Base-by-base conservation (phyloP, 1,140 invertebrate species). In the Bursaphelenchus mucronatus region DNA sequence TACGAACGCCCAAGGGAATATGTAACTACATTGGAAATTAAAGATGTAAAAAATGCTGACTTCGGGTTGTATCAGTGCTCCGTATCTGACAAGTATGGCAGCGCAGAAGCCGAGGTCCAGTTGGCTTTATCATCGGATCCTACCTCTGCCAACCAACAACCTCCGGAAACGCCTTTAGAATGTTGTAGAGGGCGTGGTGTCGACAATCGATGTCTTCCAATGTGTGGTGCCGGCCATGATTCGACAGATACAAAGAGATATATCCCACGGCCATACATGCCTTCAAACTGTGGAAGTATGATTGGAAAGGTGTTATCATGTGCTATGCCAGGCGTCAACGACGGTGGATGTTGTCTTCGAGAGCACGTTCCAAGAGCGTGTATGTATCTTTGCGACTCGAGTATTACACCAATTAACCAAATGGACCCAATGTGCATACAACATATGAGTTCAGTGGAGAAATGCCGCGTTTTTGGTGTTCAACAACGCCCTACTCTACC, bases 301-400 rank as follows among this genome's bases (percentile, higher is more conserved):
- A 70, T 70, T 30, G 69, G 69, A 64, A 70, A 70, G 53, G 68
- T 73, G 6, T 43, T 73, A 5, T 56, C 63, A n/a, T 70, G 68
- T 57, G 68, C 68, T 0, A 70, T 70, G 68, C 70, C 70, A 1
- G 69, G 51, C 11, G 53, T 70, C 19, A 63, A 73, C 46, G 68
- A 70, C 44, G 55, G 70, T 47, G 63, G 21, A n/a, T 70, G 68
- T 51, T 70, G 68, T 57, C 43, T 70, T 15, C 17, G 44, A 43
- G 41, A 64, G 44, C 30, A 50, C n/a, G 55, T 70, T 41, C 68
- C 68, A 5, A 30, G 59, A 13, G 19, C 41, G 7, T 70, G 68
- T 53, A 70, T 70, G 70, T 70, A 70, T 47, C 53, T 70, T 19
- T 70, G 68, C 43, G 68, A 70, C 46, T 58, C 47, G n/a, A 39